A percentile compares a stretch with the other conserved stretches of the same genome.
phyloP scores from a whole-genome alignment of 2,797 vertebrate species.

The Helarctos malayanus region DNA sequence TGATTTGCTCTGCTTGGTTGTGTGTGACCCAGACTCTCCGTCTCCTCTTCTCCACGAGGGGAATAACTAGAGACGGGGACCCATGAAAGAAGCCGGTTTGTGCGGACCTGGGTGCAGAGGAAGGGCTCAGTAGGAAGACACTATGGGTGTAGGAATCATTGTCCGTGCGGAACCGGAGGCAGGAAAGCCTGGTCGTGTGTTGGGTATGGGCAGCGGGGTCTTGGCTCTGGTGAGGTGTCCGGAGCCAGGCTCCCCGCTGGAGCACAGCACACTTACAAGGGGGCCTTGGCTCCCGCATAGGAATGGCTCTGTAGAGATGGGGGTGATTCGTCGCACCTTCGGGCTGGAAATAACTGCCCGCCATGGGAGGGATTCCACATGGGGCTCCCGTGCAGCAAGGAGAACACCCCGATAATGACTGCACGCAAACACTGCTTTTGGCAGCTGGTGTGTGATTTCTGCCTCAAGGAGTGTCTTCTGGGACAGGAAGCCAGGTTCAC shows the following conservation, averaged over 20 bases:
- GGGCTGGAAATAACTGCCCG: constrained; percentile 78
- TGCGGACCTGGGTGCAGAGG: background rate
- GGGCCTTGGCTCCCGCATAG: background rate
- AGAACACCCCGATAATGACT: constrained; percentile 75
- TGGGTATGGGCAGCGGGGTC: accelerated
- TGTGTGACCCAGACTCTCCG: background rate
- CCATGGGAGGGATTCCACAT: constrained; percentile 67
- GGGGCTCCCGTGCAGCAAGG: constrained; percentile 2
- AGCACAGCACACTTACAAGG: background rate
- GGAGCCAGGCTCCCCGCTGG: background rate
- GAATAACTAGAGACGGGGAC: background rate
- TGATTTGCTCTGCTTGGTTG: background rate
- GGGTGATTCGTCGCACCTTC: constrained; percentile 58
- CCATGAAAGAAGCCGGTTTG: background rate
- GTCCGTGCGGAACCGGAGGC: background rate
- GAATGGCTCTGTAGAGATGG: constrained; percentile 22
- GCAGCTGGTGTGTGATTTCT: constrained; percentile 58
- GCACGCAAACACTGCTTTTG: background rate
- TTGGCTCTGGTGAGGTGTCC: background rate
- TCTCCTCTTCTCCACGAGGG: background rate
- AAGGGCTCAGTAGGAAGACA: background rate
- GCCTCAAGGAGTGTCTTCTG: constrained; percentile 48
- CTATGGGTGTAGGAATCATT: no score
- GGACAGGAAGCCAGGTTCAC: constrained; percentile 34
- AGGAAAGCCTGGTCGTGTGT: background rate